phyloP scores from a whole-genome alignment of 2,113 vertebrate genomes.

The Brachypteracias leptosomus region DNA sequence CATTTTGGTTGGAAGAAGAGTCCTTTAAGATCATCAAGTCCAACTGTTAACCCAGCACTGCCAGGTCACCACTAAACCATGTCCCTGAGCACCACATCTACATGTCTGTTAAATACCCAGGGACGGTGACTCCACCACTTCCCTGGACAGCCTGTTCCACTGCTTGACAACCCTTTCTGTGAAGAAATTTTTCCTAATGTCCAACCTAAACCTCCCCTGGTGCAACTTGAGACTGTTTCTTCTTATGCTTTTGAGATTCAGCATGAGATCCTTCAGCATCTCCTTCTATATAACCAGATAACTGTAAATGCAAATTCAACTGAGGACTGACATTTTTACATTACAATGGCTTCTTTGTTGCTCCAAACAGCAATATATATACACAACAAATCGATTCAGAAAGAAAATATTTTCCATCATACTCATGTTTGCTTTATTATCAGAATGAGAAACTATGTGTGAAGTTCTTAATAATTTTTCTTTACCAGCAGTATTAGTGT shows the following conservation, averaged over 20 bases:
- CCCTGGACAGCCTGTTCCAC: neutral
- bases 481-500: neutral
- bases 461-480: neutral
- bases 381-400: neutral
- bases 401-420: neutral
- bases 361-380: neutral
- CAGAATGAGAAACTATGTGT: neutral
- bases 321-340: neutral
- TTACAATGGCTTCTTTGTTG: constrained; percentile 8
- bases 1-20: neutral
- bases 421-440: neutral
- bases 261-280: neutral
- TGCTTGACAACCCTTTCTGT: neutral
- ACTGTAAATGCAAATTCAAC: neutral
- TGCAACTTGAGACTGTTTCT: too few species aligned
- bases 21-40: neutral
- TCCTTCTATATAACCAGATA: constrained; percentile 4
- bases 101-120: neutral
- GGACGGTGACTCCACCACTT: neutral
- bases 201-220: neutral
- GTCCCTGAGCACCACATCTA: neutral
- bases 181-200: neutral
- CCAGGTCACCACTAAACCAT: neutral
- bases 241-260: neutral
- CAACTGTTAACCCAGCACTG: neutral